Percentiles rank a stretch among this genome's conserved stretches.
phyloP scores from a whole-genome alignment of 2,797 vertebrate species.

The Pitangus sulphuratus region DNA sequence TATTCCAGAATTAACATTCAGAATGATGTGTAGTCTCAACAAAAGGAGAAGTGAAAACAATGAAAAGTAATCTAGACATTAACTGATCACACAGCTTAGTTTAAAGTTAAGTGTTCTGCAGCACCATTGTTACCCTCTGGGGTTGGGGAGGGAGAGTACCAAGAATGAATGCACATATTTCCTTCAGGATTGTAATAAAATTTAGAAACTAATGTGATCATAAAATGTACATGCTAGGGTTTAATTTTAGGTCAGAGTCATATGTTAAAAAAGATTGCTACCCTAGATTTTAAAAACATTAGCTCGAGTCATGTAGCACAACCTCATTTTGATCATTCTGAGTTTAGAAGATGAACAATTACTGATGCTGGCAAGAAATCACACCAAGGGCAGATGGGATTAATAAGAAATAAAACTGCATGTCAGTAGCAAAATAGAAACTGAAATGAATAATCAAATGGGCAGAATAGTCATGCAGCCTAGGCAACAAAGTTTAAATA shows the following conservation, averaged over 20 bases:
- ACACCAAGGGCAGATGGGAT: conserved; percentile 21
- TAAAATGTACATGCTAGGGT: background rate
- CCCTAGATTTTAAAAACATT: conserved; percentile 1
- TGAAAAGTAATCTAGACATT: background rate
- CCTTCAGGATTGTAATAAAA: conserved; percentile 10
- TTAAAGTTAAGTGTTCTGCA: background rate
- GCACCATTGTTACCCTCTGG: background rate
- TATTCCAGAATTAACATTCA: background rate
- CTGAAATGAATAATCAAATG: conserved; percentile 24
- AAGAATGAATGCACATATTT: background rate
- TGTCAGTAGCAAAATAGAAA: conserved; percentile 24
- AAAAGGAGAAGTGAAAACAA: background rate
- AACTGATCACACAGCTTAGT: background rate
- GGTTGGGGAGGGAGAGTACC: background rate
- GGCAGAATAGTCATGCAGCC: background rate
- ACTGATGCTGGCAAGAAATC: conserved; percentile 16
- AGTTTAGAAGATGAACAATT: conserved; percentile 31
- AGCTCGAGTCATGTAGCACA: background rate
- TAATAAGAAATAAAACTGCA: conserved; percentile 28
- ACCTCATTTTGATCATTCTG: conserved; percentile 20
- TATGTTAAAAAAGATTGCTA: background rate
- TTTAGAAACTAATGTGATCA: background rate
- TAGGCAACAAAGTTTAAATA: background rate
- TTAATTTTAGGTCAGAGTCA: conserved; percentile 21
- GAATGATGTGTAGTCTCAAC: background rate